Percentiles rank a stretch among this genome's conserved stretches.
phyloP scores from a whole-genome alignment of 2,797 vertebrate species.

The Microhierax caerulescens region DNA sequence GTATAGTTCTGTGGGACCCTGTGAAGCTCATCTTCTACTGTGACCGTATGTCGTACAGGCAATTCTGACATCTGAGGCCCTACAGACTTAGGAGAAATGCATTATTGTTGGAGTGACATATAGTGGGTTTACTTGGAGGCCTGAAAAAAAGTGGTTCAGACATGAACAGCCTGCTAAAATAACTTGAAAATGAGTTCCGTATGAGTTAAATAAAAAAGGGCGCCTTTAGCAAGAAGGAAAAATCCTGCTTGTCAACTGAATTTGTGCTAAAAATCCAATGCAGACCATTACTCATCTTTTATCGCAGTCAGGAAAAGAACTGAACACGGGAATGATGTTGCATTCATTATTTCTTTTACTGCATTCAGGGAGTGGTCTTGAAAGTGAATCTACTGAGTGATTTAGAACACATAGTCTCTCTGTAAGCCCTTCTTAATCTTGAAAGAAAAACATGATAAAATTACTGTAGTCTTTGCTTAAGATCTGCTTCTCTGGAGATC shows the following conservation, averaged over 20 bases:
- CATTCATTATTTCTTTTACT: slow-evolving; percentile 8
- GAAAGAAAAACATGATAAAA: not conserved
- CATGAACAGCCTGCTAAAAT: not conserved
- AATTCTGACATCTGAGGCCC: not conserved
- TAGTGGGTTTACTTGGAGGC: not conserved
- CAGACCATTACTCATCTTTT: slow-evolving; percentile 4
- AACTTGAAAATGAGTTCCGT: not conserved
- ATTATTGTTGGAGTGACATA: not conserved
- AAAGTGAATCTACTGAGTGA: not conserved
- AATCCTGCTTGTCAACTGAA: not conserved
- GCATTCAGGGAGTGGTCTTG: not conserved
- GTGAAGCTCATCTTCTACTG: not conserved
- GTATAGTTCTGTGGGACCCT: not conserved
- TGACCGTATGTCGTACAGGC: not conserved
- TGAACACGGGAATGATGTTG: not conserved
- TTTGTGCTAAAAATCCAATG: not conserved
- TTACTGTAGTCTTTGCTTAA: not conserved
- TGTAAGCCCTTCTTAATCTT: not conserved
- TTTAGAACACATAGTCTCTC: not conserved
- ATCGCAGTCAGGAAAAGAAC: not conserved
- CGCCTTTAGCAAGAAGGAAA: not conserved
- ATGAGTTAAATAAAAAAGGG: not conserved
- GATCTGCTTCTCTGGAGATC: not conserved
- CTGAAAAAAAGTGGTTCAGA: not conserved
- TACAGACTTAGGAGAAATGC: not conserved